Evolutionary conservation across 2,113 vertebrate genomes (phyloP).

Genomic region (Aldabrachelys gigantea): DNA sequence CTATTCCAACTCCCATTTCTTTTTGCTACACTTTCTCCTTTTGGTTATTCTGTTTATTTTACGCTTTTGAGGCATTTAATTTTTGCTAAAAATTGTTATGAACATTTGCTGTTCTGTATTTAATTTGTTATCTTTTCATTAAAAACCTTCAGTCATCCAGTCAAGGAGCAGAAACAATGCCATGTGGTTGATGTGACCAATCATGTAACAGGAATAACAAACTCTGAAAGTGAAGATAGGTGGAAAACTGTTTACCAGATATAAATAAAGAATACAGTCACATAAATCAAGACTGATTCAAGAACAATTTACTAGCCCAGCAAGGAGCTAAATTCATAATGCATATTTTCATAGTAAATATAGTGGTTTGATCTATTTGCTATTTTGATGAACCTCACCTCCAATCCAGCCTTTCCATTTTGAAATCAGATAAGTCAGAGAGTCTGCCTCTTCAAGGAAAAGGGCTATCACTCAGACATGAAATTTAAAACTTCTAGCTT

Average conservation of each 20-base stretch:
- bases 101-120: neutral
- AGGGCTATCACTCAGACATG: rapidly evolving
- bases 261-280: neutral
- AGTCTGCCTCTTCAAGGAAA: neutral
- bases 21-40: neutral
- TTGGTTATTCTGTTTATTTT: neutral
- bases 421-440: neutral
- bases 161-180: neutral
- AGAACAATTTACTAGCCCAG: neutral
- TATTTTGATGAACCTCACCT: rapidly evolving
- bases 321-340: neutral
- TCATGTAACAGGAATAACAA: too few relatives aligned
- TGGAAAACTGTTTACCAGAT: too few relatives aligned
- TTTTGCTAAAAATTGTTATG: neutral
- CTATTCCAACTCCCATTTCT: neutral
- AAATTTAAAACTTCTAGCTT: neutral
- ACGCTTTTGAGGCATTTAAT: neutral
- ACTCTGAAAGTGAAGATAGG: too few relatives aligned
- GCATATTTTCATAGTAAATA: neutral
- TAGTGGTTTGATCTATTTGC: rapidly evolving
- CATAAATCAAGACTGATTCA: neutral
- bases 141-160: neutral
- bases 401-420: rapidly evolving
- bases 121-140: neutral
- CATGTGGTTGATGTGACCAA: too few relatives aligned